Conservation (phyloP, 2,113 vertebrate genomes). For the Macrotus californicus region DNA sequence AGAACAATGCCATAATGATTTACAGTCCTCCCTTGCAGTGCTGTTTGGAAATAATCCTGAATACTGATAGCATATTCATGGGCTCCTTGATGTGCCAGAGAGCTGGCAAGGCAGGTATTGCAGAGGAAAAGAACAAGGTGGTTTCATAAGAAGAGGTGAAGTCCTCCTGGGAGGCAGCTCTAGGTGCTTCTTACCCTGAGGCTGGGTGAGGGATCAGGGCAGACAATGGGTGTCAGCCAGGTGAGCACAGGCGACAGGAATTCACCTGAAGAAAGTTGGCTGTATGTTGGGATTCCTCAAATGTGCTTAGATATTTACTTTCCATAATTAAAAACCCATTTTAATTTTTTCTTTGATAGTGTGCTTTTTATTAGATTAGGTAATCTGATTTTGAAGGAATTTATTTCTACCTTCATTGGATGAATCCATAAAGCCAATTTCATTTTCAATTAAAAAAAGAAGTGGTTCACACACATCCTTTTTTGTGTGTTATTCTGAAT, state of each 20-base stretch:
- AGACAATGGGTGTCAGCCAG: fast-evolving
- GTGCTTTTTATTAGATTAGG: neutral
- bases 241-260: neutral
- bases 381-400: neutral
- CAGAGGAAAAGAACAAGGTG: fast-evolving
- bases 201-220: fast-evolving
- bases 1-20: neutral
- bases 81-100: neutral
- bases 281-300: neutral
- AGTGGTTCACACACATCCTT: neutral
- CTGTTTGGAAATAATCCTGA: neutral
- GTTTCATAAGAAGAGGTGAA: fast-evolving
- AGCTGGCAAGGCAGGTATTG: fast-evolving
- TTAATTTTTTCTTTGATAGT: neutral
- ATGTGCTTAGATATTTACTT: neutral
- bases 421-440: neutral
- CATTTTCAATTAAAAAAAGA: neutral
- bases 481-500: fast-evolving
- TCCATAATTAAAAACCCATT: neutral
- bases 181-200: neutral
- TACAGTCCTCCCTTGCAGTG: neutral
- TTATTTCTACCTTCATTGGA: neutral
- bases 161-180: no score
- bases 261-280: neutral
- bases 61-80: fast-evolving